Evolutionary conservation across 2,888 invertebrate genomes (phyloP).

Genomic region (Archips xylosteana): DNA sequence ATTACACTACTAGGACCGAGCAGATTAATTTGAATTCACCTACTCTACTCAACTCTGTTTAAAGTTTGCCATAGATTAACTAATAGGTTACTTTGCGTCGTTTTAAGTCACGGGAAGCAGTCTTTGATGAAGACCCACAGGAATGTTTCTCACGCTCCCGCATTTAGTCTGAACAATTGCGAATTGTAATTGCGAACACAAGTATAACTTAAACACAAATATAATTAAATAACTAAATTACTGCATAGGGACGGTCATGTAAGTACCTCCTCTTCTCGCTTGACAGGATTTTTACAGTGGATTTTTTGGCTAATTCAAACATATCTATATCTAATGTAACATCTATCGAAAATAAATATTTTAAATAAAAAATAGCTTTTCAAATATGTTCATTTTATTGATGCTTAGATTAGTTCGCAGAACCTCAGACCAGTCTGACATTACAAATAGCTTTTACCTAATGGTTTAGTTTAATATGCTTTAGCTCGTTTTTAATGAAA

Average conservation of each 20-base stretch:
- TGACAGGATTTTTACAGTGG: background rate
- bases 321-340: too few species aligned
- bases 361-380: too few species aligned
- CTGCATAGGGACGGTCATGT: background rate
- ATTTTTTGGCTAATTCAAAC: background rate
- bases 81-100: background rate
- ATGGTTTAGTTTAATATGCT: background rate
- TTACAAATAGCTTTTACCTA: background rate
- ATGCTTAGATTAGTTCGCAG: background rate
- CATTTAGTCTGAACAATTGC: conserved; percentile 12
- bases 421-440: background rate
- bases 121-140: conserved; percentile 14
- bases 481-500: background rate
- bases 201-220: background rate
- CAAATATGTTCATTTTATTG: background rate
- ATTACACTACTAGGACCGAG: conserved; percentile 36
- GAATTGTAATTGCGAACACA: background rate
- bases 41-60: conserved; percentile 33
- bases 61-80: conserved; percentile 6
- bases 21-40: conserved; percentile 32
- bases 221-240: background rate
- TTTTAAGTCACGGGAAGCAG: background rate
- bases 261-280: background rate
- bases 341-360: too few species aligned
- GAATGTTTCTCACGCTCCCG: conserved; percentile 30